Evolutionary conservation across 2,888 invertebrate species (phyloP).

Genomic region (Plagiodera versicolora): DNA sequence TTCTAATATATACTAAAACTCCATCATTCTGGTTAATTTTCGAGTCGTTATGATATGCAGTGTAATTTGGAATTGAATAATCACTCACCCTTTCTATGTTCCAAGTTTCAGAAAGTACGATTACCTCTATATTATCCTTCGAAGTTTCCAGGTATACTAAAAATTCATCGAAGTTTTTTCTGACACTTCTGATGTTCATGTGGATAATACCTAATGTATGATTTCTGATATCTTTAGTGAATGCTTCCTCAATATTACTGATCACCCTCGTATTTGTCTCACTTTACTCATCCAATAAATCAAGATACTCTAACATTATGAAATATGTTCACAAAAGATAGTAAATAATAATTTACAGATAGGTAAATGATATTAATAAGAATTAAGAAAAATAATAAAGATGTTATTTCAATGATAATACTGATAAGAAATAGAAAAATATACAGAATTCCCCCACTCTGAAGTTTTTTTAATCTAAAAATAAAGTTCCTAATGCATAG

Average conservation of each 20-base stretch:
- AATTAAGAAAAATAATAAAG: background rate
- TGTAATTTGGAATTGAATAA: slow-evolving; percentile 4
- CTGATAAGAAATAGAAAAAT: no score
- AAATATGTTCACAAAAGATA: no score
- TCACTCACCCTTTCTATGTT: slow-evolving; percentile 8
- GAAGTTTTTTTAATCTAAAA: background rate
- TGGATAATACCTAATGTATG: background rate
- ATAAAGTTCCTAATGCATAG: background rate
- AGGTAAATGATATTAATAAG: background rate
- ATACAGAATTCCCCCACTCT: background rate
- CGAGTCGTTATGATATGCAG: background rate
- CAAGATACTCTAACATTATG: background rate
- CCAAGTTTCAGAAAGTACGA: slow-evolving; percentile 8
- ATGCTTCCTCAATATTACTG: background rate
- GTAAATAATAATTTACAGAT: background rate
- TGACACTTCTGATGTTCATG: slow-evolving; percentile 3
- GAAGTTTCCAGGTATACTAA: background rate
- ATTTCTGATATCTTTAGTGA: background rate
- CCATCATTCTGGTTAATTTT: slow-evolving; percentile 4
- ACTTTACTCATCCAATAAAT: background rate
- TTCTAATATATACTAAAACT: slow-evolving; percentile 5
- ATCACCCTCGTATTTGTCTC: background rate
- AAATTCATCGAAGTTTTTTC: background rate
- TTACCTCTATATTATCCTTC: background rate
- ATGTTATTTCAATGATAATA: background rate